phyloP scores from a whole-genome alignment of 2,888 invertebrate species.

The Blastobasis lacticolella region DNA sequence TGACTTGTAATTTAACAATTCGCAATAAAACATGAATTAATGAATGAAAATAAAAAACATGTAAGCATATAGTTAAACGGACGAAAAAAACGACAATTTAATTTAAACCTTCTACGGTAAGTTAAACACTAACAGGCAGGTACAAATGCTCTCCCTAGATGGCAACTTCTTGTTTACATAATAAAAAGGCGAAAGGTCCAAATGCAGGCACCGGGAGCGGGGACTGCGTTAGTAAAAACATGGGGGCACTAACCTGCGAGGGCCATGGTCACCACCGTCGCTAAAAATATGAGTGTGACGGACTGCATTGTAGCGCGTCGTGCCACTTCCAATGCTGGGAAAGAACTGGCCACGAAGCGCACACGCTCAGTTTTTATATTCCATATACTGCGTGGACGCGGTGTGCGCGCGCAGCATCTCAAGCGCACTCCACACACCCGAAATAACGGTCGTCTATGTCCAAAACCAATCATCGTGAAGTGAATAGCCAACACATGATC shows the following conservation, averaged over 20 bases:
- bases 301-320: slow-evolving; percentile 49
- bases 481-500: slow-evolving; percentile 26
- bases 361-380: slow-evolving; percentile 47
- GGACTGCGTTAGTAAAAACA: slow-evolving; percentile 40
- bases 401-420: slow-evolving; percentile 25
- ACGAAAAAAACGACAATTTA: no score
- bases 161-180: no score
- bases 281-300: slow-evolving; percentile 45
- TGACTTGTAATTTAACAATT: no score
- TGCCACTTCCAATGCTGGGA: slow-evolving; percentile 31
- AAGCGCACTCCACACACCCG: slow-evolving; percentile 35
- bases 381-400: slow-evolving; percentile 28
- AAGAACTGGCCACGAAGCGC: slow-evolving; percentile 48
- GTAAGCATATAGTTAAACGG: no score
- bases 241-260: slow-evolving; percentile 68
- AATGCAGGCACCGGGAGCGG: no score
- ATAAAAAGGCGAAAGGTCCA: no score
- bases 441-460: slow-evolving; percentile 46
- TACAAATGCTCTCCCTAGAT: no score
- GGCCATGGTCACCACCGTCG: slow-evolving; percentile 48
- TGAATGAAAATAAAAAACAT: no score
- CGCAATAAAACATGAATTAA: no score
- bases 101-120: no score
- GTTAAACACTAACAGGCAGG: no score
- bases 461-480: slow-evolving; percentile 39